Conservation (phyloP, 2,113 vertebrate genomes). For the Nothocercus nigrocapillus region DNA sequence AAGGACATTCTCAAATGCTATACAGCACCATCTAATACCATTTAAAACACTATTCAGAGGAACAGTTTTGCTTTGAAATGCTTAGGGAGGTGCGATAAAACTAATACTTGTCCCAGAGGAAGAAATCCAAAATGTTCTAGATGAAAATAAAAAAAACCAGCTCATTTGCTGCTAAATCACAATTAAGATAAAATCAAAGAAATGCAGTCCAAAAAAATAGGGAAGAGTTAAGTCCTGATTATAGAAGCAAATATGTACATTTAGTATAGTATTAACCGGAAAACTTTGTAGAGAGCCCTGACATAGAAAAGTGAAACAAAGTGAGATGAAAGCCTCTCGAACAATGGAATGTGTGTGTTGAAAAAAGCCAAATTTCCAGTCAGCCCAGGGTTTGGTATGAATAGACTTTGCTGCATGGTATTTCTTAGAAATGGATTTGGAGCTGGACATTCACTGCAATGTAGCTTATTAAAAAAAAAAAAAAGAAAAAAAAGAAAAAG, state of each 20-base stretch:
- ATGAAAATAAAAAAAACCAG: not conserved
- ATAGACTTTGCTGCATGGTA: not conserved
- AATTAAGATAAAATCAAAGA: not conserved
- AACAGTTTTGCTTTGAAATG: not conserved
- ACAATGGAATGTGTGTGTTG: not conserved
- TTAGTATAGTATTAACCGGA: not conserved
- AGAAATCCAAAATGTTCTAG: not conserved
- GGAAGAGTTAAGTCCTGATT: not conserved
- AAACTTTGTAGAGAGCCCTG: not conserved
- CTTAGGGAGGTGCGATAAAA: not conserved
- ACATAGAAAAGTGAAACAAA: not conserved
- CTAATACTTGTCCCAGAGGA: not conserved
- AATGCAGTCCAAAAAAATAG: not conserved
- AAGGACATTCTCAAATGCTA: not conserved
- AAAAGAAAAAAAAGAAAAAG: not conserved
- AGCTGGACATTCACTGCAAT: constrained; percentile 37
- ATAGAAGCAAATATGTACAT: not conserved
- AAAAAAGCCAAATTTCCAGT: constrained; percentile 42
- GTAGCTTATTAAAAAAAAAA: not conserved
- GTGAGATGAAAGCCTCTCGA: not conserved
- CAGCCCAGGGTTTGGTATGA: constrained; percentile 31
- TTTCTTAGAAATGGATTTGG: constrained; percentile 53
- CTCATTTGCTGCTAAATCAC: not conserved
- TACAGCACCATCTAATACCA: not conserved
- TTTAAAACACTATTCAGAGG: not conserved